Evolutionary conservation across 2,888 invertebrate species (phyloP), one percentile per base, ranked within the genome.

Genomic region (Drosophila conformis): DNA sequence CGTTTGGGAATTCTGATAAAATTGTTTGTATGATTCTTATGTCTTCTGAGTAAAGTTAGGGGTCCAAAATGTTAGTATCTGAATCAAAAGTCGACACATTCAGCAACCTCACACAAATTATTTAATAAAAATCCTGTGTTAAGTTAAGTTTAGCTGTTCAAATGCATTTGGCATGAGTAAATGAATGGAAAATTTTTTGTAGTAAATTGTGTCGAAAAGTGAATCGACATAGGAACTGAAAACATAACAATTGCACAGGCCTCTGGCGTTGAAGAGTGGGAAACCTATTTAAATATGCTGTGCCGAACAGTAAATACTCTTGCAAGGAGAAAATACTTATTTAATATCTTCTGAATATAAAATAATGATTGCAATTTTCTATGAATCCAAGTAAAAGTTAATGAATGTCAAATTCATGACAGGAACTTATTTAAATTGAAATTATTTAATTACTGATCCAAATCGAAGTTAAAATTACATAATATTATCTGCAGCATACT

Each of bases 221-320:
- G 78, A 81, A 72, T 83, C 83, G 78, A 67, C 79, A 82, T 87
- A 68, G 67, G 71, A 73, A 61, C 68, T 42, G 72, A 63, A 54
- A 27, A 54, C 42, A 46, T 58, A 33, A 27, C 54, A 48, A 62
- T 53, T 53, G 53, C 57, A 48, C 48, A n/a, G 48, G 57, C 49
- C 49, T 51, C 8, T 51, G 58, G 56, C 21, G 25, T 40, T 33
- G 49, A 48, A 15, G 8, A 35, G 6, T 25, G 56, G 40, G 21
- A 42, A 21, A 42, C 11, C 21, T 46, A 46, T 54, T 36, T 13
- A 18, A 25, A 4, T 18, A 29, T 25, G 13, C 13, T 18, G 15
- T 13, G 49, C 27, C 27, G n/a, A 49, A 27, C 2, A 35, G 10
- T 6, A 8, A 15, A 59, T 59, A 48, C 59, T 35, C 33, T 59